Conservation (phyloP, 1,140 invertebrate species). For the Dendrolimus punctatus region DNA sequence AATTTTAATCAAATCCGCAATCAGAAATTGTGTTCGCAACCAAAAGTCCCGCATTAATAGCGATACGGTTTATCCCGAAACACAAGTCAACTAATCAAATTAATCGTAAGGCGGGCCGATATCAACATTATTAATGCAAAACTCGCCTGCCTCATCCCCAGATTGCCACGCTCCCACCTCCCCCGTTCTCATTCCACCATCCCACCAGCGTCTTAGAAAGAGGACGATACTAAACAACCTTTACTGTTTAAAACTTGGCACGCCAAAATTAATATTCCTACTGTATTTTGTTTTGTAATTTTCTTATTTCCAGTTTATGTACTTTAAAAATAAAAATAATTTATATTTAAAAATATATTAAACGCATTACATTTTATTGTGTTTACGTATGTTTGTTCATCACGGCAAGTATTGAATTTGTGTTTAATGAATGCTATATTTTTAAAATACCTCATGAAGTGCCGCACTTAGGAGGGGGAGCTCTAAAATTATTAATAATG, state of each 20-base stretch:
- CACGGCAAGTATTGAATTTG: too few species aligned
- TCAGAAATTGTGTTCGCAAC: not conserved
- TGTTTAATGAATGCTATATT: too few species aligned
- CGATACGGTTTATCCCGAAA: slow-evolving; percentile 20
- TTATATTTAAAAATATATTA: too few species aligned
- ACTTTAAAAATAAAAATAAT: too few species aligned
- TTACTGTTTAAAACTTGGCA: not conserved
- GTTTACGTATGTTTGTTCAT: too few species aligned
- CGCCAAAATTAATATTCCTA: not conserved
- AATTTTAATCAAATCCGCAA: not conserved
- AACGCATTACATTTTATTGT: too few species aligned
- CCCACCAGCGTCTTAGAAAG: slow-evolving; percentile 21
- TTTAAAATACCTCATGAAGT: too few species aligned
- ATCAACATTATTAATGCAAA: slow-evolving; percentile 70
- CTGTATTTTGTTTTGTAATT: too few species aligned
- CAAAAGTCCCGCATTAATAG: not conserved
- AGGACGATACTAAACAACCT: slow-evolving; percentile 15
- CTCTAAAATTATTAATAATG: too few species aligned
- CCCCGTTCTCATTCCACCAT: slow-evolving; percentile 9
- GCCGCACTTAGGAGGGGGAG: too few species aligned
- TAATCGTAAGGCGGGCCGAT: slow-evolving; percentile 62
- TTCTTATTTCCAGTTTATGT: too few species aligned
- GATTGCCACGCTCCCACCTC: slow-evolving; percentile 16
- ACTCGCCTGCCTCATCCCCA: slow-evolving; percentile 18
- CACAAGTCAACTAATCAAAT: slow-evolving; percentile 66